Evolutionary conservation across 2,888 invertebrate genomes (phyloP).

Genomic region (Chouioia cunea): DNA sequence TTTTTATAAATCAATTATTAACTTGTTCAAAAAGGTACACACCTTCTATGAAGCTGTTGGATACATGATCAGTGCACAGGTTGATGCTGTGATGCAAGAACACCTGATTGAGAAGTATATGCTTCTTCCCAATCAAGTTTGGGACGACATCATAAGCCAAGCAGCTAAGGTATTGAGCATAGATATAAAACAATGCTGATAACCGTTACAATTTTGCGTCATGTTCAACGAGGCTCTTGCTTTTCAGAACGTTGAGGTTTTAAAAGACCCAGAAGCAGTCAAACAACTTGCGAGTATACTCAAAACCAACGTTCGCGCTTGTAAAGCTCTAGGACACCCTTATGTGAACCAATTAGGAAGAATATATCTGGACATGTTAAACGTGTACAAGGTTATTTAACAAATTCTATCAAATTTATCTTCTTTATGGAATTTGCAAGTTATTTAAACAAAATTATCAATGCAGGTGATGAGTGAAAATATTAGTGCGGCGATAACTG

Average conservation of each 20-base stretch:
- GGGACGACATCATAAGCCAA: conserved; percentile 98
- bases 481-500: conserved; percentile 91
- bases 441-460: conserved; percentile 6
- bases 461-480: conserved; percentile 85
- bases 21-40: conserved; percentile 74
- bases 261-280: conserved; percentile 96
- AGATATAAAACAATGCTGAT: conserved; percentile 4
- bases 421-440: conserved; percentile 9
- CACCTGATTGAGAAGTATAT: conserved; percentile 97
- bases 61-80: conserved; percentile 97
- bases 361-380: conserved; percentile 98
- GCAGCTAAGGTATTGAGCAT: conserved; percentile 80
- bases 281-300: conserved; percentile 97
- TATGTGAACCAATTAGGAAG: conserved; percentile 95
- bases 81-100: conserved; percentile 91
- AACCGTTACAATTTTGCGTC: not conserved
- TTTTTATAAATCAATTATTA: conserved; percentile 22
- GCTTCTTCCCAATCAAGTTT: conserved; percentile 96
- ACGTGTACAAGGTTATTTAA: conserved; percentile 90
- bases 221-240: conserved; percentile 11
- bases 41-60: conserved; percentile 99
- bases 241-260: conserved; percentile 87
- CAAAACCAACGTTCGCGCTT: conserved; percentile 99
- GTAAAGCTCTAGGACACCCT: conserved; percentile 96
- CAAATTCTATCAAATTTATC: not conserved